Conservation (phyloP, 2,797 vertebrate genomes). For the Clarias pachynema region DNA sequence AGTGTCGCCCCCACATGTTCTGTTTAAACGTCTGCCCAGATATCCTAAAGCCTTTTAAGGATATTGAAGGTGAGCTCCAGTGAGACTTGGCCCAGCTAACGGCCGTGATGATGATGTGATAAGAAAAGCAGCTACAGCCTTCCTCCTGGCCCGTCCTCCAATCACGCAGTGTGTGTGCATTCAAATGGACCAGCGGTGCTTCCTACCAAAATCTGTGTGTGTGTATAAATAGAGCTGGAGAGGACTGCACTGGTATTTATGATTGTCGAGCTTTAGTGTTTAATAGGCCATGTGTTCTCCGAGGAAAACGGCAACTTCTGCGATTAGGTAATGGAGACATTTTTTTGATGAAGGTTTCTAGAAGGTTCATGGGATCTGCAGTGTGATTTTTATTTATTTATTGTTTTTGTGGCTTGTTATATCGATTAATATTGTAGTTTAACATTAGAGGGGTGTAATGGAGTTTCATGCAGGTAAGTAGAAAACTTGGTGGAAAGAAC, state of each 20-base stretch:
- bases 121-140: constrained; percentile 47
- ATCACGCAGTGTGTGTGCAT: constrained; percentile 57
- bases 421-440: neutral
- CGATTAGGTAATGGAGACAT: constrained; percentile 55
- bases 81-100: constrained; percentile 15
- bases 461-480: neutral
- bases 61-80: constrained; percentile 54
- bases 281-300: constrained; percentile 57
- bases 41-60: constrained; percentile 61
- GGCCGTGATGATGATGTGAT: constrained; percentile 58
- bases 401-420: neutral
- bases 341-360: constrained; percentile 1
- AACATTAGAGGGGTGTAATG: neutral
- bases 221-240: constrained; percentile 52
- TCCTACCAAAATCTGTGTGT: neutral
- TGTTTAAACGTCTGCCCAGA: neutral
- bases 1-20: neutral
- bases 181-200: constrained; percentile 47
- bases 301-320: constrained; percentile 53
- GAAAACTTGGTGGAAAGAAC: neutral
- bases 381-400: neutral
- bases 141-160: constrained; percentile 46
- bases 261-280: constrained; percentile 26
- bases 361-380: neutral
- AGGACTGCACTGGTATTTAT: constrained; percentile 26